Base-by-base conservation (phyloP, 2,888 invertebrate species). In the Alentia gelatinosa region DNA sequence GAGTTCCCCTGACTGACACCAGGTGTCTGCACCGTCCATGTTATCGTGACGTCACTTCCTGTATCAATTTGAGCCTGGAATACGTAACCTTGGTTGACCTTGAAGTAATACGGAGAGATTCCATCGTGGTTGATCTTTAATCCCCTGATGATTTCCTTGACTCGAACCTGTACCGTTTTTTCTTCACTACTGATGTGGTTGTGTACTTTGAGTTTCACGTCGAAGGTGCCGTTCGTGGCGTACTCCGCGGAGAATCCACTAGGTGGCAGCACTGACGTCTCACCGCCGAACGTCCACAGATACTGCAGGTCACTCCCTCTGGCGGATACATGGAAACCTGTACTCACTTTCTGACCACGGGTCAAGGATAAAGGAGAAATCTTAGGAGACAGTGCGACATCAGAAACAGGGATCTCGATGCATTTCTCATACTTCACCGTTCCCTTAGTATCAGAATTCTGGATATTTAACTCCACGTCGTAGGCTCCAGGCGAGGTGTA, bases 111-210 rank as follows among this genome's bases (percentile, higher is more conserved):
- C 15, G 1, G 1, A 0, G 39, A 1, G 26, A 40, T 1, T 3
- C 83, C 83, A 39, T 83, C 23, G 39, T 86, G 86, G 19, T 19
- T 47, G 26, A 86, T 86, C 1, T 26, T 33, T 0, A 86, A 30
- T 0, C 30, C 33, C 3, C 15, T 50, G 15, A 86, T 50, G 15
- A 47, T 35, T 30, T 86, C 86, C 1, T 30, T 30, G 12, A 86
- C 86, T 9, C 26, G 9, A 19, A 86, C 35, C 23, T 1, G 15
- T 7, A 39, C 26, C 15, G 39, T n/a, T 35, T 35, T 83, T 39
- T 7, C 37, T 83, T 83, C 83, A 39, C 83, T 83, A 26, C 86
- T 86, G 23, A 86, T 86, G 26, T 86, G 19, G 47, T 86, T 86
- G 4, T 15, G 47, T 12, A 86, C 47, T 4, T 7, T 26, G 12